These are phyloP conservation scores for Drosophila melanogaster DNA, from an alignment of 1,140 invertebrate genomes.

Conservation along the genomic window Release_6_plus_ISO1_MT NT_033777.3:20335001-20335500, in stretches of 20 bases:
- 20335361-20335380: conserved; percentile 24
- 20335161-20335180: conserved; percentile 57
- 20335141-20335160: conserved; percentile 55
- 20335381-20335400: conserved; percentile 62
- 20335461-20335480: conserved; percentile 36
- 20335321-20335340: conserved; percentile 46
- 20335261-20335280: conserved; percentile 83
- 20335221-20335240: conserved; percentile 74
- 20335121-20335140: conserved; percentile 69
- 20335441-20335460: conserved; percentile 27
- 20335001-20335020: background rate
- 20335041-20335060: conserved; percentile 6
- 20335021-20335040: background rate
- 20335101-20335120: conserved; percentile 51
- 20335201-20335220: conserved; percentile 38
- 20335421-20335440: conserved; percentile 80
- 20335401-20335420: conserved; percentile 80
- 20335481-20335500: conserved; percentile 73
- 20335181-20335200: conserved; percentile 31
- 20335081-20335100: conserved; percentile 60
- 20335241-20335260: conserved; percentile 84
- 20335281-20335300: conserved; percentile 82
- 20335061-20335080: conserved; percentile 31
- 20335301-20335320: conserved; percentile 76
- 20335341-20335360: background rate